Evolutionary conservation across 2,888 invertebrate species (phyloP).

Genomic region (Crocallis elinguaria): DNA sequence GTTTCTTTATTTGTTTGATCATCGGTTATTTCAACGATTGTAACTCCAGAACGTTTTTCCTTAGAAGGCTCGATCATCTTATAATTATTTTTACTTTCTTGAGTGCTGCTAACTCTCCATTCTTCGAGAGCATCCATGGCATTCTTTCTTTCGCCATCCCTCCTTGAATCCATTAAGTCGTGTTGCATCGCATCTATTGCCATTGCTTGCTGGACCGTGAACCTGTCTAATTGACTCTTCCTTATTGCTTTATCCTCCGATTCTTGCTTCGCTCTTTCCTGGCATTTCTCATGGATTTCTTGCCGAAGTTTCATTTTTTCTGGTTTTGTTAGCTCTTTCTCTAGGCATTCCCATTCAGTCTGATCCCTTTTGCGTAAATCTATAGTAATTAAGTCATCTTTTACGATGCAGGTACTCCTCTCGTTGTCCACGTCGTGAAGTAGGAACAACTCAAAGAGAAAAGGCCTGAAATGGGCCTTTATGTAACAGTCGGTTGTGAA

Average conservation of each 20-base stretch:
- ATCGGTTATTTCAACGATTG: constrained; percentile 56
- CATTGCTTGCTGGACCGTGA: constrained; percentile 78
- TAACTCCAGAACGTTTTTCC: constrained; percentile 42
- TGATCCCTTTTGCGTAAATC: constrained; percentile 86
- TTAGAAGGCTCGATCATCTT: constrained; percentile 18
- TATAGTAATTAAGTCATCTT: constrained; percentile 86
- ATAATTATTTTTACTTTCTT: constrained; percentile 32
- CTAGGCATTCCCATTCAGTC: constrained; percentile 84
- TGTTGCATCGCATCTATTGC: constrained; percentile 80
- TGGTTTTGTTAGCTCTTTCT: constrained; percentile 81
- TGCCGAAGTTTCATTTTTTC: constrained; percentile 84
- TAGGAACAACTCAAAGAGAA: constrained; percentile 91
- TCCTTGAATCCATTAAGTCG: constrained; percentile 86
- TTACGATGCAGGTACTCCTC: constrained; percentile 87
- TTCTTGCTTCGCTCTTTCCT: constrained; percentile 81
- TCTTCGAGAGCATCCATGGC: constrained; percentile 88
- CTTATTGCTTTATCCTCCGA: constrained; percentile 79
- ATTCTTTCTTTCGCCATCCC: constrained; percentile 85
- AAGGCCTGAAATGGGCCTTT: constrained; percentile 89
- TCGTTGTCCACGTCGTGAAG: constrained; percentile 85
- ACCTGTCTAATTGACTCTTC: constrained; percentile 83
- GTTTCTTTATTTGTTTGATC: constrained; percentile 40
- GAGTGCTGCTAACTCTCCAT: constrained; percentile 73
- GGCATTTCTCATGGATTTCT: constrained; percentile 83
- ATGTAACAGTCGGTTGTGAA: constrained; percentile 88